phyloP scores from a whole-genome alignment of 2,888 invertebrate genomes.

The Thecophora atra region DNA sequence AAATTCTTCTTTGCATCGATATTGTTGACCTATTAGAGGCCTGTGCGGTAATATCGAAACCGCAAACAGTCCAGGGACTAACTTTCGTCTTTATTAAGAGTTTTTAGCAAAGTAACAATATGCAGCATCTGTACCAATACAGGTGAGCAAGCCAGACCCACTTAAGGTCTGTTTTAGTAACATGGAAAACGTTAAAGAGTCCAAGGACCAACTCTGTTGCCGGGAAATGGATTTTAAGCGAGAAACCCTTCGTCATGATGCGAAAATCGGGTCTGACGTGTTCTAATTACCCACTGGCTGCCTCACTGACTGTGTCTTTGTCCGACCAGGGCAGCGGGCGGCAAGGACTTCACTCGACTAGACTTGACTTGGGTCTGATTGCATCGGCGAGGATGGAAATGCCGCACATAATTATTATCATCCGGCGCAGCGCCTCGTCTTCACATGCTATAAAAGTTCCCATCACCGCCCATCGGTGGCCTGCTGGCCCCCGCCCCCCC shows the following conservation, averaged over 20 bases:
- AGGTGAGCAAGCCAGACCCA: too few relatives aligned
- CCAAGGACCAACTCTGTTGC: neutral
- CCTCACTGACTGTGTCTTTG: neutral
- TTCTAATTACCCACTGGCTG: conserved; percentile 36
- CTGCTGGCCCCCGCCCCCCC: neutral
- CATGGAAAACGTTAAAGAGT: neutral
- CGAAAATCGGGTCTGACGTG: neutral
- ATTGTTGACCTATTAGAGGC: too few relatives aligned
- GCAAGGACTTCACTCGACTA: neutral
- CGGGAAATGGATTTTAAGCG: neutral
- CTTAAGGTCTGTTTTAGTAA: too few relatives aligned
- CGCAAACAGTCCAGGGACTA: too few relatives aligned
- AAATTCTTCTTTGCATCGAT: too few relatives aligned
- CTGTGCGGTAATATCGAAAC: too few relatives aligned
- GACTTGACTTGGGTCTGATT: conserved; percentile 33
- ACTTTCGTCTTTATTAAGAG: too few relatives aligned
- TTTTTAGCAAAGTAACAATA: too few relatives aligned
- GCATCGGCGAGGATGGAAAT: conserved; percentile 45
- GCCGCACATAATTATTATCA: conserved; percentile 53
- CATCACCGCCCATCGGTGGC: neutral
- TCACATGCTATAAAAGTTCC: conserved; percentile 29
- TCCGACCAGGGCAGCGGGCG: neutral
- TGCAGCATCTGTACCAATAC: too few relatives aligned
- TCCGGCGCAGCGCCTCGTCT: conserved; percentile 43
- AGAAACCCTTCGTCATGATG: neutral